phyloP scores from a whole-genome alignment of 2,888 invertebrate species.

The Amblyjoppa fuscipennis region DNA sequence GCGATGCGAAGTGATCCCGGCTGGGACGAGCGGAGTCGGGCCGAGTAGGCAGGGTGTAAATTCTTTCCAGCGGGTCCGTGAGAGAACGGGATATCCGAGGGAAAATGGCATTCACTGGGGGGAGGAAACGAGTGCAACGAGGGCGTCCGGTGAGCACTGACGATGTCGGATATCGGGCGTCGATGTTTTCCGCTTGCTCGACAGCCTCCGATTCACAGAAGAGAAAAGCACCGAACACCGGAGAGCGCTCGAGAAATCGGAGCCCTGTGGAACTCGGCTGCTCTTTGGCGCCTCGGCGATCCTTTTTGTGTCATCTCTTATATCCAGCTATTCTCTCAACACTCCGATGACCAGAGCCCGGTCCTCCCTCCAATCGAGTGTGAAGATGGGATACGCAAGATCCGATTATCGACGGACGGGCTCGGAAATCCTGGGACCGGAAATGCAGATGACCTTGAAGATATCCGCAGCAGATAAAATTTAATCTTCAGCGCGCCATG shows the following conservation, averaged over 20 bases:
- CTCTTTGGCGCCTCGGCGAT: slow-evolving; percentile 37
- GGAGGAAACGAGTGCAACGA: slow-evolving; percentile 66
- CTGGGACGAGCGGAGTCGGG: slow-evolving; percentile 21
- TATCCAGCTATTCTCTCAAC: slow-evolving; percentile 41
- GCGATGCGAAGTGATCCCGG: slow-evolving; percentile 39
- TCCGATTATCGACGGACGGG: slow-evolving; percentile 77
- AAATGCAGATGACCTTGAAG: slow-evolving; percentile 63
- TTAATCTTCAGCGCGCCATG: no score
- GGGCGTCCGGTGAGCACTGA: slow-evolving; percentile 58
- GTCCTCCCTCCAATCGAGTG: slow-evolving; percentile 15
- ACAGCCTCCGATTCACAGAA: neutral
- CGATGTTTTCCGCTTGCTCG: slow-evolving; percentile 61
- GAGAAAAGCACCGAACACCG: slow-evolving; percentile 13
- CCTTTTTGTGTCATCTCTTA: slow-evolving; percentile 33
- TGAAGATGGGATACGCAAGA: slow-evolving; percentile 69
- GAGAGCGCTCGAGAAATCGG: neutral
- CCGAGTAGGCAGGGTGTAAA: slow-evolving; percentile 47
- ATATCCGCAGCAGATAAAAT: no score
- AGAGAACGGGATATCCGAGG: slow-evolving; percentile 57
- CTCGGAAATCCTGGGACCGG: slow-evolving; percentile 70
- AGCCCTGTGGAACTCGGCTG: slow-evolving; percentile 29
- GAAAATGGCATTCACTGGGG: slow-evolving; percentile 24
- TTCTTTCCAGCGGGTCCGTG: slow-evolving; percentile 53
- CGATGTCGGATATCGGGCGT: slow-evolving; percentile 68
- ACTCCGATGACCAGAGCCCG: neutral